These are phyloP conservation scores for Characodon lateralis DNA, from an alignment of 2,797 vertebrate species.

Conservation along the genomic window DNA sequence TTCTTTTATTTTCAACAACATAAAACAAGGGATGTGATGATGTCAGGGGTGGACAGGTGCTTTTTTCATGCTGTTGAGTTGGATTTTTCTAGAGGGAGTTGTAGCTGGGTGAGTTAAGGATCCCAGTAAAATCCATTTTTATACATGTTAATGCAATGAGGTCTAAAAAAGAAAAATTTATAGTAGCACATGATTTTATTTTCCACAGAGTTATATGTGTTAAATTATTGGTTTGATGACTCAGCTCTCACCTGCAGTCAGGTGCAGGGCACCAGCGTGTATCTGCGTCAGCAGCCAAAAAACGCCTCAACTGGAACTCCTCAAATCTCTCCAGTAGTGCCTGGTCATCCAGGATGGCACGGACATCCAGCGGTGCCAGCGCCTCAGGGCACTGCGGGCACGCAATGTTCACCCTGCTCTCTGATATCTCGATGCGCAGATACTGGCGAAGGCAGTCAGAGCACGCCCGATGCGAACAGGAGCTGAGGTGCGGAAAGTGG, in stretches of 20 bases:
- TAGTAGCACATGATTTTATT: not conserved
- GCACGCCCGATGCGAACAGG: slow-evolving; percentile 85
- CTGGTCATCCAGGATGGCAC: slow-evolving; percentile 81
- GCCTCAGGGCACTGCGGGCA: slow-evolving; percentile 86
- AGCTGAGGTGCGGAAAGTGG: slow-evolving; percentile 83
- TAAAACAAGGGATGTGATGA: slow-evolving; percentile 23
- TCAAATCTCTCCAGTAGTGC: slow-evolving; percentile 85
- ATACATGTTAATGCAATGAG: too few relatives aligned
- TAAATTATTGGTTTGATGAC: not conserved
- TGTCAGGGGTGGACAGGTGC: not conserved
- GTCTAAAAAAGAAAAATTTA: not conserved
- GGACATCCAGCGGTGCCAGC: slow-evolving; percentile 78
- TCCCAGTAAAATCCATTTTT: too few relatives aligned
- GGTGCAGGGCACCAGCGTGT: slow-evolving; percentile 90
- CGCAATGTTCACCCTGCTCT: slow-evolving; percentile 84
- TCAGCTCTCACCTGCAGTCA: slow-evolving; percentile 84
- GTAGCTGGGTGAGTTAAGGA: not conserved
- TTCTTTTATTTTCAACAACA: slow-evolving; percentile 7
- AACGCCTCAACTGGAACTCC: slow-evolving; percentile 86
- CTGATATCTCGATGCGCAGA: slow-evolving; percentile 83
- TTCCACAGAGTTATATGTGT: not conserved
- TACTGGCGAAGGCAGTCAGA: slow-evolving; percentile 85
- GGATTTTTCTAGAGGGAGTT: not conserved
- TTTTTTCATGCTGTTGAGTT: slow-evolving; percentile 8
- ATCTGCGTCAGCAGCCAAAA: slow-evolving; percentile 84